Base-by-base conservation (phyloP, 2,113 vertebrate species). In the Sprattus sprattus region DNA sequence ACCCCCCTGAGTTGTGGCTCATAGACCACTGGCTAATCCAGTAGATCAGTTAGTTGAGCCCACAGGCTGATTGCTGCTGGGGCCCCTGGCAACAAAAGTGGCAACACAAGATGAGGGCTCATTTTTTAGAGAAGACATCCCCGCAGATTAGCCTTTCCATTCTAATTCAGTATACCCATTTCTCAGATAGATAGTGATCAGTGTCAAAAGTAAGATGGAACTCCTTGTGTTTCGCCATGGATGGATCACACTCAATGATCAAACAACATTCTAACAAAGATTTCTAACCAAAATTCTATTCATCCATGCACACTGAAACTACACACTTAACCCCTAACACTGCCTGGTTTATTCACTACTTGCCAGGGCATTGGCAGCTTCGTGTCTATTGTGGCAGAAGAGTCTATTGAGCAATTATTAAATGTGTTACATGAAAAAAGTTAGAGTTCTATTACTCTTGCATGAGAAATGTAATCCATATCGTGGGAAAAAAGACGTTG, bases 361-460 rank as follows among this genome's bases (percentile, higher is more conserved):
- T 67, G n/a, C n/a, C 25, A 67, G 44, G 7, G n/a, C 45, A 47
- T 18, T 81, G 75, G 50, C 67, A 85, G 47, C 57, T 47, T 82
- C 81, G 50, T 83, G 81, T 82, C 44, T 45, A 81, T 22, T 45
- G 49, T 45, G 50, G 44, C n/a, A 85, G 39, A 75, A 44, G 25
- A 81, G 13, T 78, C 67, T 75, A 10, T 9, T 44, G 25, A 78
- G 28, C 39, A 78, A 78, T 11, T 32, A 78, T 28, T 11, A 15
- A 15, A 13, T 16, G 10, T 39, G 39, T 44, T 10, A 15, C 15
- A 75, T 11, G 39, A 39, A 67, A 25, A 39, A 32, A 78, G 11
- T 32, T 16, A 78, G 44, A 7, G 64, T n/a, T 25, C 25, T 71
- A 6, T 15, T 4, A 15, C 71, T 75, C 67, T 28, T 32, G 64